Percentiles rank a stretch among this genome's conserved stretches.
Evolutionary conservation across 2,888 invertebrate species (phyloP).

Genomic region (Ichneumoninae sp.): DNA sequence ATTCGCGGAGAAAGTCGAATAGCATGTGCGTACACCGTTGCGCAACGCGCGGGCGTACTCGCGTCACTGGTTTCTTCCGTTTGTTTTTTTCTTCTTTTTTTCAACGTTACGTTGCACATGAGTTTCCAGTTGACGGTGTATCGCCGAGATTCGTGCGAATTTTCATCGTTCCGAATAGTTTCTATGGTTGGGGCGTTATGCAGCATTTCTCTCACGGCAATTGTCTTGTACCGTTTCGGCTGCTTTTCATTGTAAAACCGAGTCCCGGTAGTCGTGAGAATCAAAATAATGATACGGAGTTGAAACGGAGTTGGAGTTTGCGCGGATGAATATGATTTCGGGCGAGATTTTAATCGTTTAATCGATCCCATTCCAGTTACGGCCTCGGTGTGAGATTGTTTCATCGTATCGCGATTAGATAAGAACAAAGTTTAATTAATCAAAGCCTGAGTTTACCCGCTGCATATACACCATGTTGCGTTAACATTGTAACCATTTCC

Average conservation of each 20-base stretch:
- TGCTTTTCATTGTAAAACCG: conserved; percentile 9
- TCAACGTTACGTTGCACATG: background rate
- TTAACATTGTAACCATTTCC: background rate
- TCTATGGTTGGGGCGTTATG: conserved; percentile 11
- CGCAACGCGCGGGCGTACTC: conserved; percentile 56
- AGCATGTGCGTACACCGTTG: conserved; percentile 40
- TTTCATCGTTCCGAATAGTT: conserved; percentile 18
- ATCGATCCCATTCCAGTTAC: background rate
- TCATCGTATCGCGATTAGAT: conserved; percentile 13
- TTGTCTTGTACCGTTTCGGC: background rate
- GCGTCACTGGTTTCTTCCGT: conserved; percentile 45
- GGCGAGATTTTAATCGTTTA: conserved; percentile 3
- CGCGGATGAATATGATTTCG: background rate
- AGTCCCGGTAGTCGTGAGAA: conserved; percentile 16
- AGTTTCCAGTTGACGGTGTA: background rate
- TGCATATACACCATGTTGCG: background rate
- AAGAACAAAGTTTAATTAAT: conserved; percentile 4
- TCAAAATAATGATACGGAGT: background rate
- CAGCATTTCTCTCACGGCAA: conserved; percentile 8
- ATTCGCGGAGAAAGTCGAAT: conserved; percentile 56
- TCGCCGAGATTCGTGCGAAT: conserved; percentile 31
- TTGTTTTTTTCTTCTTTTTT: conserved; percentile 19
- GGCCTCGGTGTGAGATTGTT: background rate
- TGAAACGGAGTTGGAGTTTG: background rate
- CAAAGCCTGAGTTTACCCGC: background rate